Conservation (phyloP, 2,888 invertebrate genomes). For the Pollenia angustigena region DNA sequence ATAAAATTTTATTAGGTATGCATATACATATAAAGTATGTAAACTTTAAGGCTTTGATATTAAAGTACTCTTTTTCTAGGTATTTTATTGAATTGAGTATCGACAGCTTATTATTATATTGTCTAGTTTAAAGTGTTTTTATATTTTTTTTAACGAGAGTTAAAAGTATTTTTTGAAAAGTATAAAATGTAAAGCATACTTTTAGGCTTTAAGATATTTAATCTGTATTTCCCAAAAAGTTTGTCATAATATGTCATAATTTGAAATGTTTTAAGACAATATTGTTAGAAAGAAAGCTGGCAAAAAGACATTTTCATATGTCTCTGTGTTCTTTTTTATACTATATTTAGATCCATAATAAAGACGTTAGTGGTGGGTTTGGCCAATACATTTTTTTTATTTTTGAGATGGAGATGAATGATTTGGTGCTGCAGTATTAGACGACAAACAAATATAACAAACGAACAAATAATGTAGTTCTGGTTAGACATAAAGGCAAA, state of each 20-base stretch:
- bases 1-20: no score
- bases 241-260: neutral
- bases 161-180: no score
- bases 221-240: no score
- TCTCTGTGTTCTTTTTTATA: neutral
- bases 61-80: no score
- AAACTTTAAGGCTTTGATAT: no score
- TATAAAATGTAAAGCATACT: neutral
- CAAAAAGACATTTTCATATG: neutral
- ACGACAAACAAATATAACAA: constrained; percentile 17
- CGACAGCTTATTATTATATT: no score
- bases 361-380: constrained; percentile 13
- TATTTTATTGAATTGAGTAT: no score
- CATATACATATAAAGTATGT: no score
- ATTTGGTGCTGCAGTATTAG: constrained; percentile 18
- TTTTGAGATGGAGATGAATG: constrained; percentile 7
- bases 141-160: no score
- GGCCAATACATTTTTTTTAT: constrained; percentile 15
- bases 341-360: constrained; percentile 8
- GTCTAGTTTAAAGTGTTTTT: no score
- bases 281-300: neutral
- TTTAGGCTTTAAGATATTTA: neutral
- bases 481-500: constrained; percentile 55
- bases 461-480: constrained; percentile 30
- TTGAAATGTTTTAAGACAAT: constrained; percentile 10